A percentile compares a stretch with the other conserved stretches of the same genome.
Evolutionary conservation across 2,113 vertebrate genomes (phyloP).

Genomic region (Lynx canadensis): DNA sequence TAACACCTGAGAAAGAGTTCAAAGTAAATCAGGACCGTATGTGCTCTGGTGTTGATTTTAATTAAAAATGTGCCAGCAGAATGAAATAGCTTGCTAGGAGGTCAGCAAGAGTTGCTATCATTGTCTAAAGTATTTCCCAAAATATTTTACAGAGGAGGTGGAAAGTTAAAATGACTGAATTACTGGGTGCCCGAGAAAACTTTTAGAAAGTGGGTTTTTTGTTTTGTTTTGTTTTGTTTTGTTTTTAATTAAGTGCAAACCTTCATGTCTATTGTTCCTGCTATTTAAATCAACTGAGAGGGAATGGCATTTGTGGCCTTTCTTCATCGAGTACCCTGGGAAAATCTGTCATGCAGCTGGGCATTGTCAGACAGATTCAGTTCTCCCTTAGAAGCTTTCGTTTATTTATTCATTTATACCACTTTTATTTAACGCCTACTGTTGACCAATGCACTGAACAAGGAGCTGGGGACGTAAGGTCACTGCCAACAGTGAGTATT

Average conservation of each 20-base stretch:
- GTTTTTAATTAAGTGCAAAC: not conserved
- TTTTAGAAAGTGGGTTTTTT: not conserved
- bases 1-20: not conserved
- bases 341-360: not conserved
- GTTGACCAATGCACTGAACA: too few relatives aligned
- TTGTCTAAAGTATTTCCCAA: not conserved
- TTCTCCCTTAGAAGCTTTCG: not conserved
- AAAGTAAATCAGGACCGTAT: not conserved
- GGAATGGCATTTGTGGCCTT: not conserved
- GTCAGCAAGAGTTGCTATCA: not conserved
- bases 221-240: not conserved
- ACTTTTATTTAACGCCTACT: not conserved
- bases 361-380: not conserved
- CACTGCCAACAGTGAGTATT: not conserved
- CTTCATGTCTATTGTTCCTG: not conserved
- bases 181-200: not conserved
- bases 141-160: not conserved
- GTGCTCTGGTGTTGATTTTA: not conserved
- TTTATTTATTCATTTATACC: not conserved
- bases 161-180: not conserved
- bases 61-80: not conserved
- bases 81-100: not conserved
- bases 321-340: not conserved
- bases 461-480: not conserved
- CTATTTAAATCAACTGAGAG: not conserved